Base-by-base conservation (phyloP, 2,797 vertebrate species). In the Halcyon chelicuti region DNA sequence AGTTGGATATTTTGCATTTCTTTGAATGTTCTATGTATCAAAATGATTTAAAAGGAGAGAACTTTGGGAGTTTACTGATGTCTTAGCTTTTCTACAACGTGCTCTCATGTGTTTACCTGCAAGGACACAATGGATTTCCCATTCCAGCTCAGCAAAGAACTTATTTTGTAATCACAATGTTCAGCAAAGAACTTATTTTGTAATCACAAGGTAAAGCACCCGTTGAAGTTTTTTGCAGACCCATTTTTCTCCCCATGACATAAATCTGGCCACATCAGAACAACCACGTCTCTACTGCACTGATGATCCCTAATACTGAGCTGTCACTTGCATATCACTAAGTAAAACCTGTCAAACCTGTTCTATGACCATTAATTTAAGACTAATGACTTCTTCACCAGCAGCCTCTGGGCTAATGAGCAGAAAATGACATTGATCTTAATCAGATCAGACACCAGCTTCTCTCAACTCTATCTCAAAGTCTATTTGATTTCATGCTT, bases 401-500 rank as follows among this genome's bases (percentile, higher is more conserved):
- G 33, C 15, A 65, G 85, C 83, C 44, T 7, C 72, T 78, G 68
- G 90, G 57, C 62, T 81, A 75, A 62, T 4, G 6, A 71, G 72
- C 2, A 7, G 62, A 76, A 93, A 89, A 92, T 62, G 67, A 68
- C 90, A 94, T 92, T 96, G 93, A 91, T 86, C 77, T 87, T 93
- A 94, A 96, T 92, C 74, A 94, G 88, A 94, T 97, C 94, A 95
- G 93, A 96, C 94, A 95, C 49, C 70, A 89, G 65, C n/a, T 86
- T 91, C 92, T 90, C 83, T 80, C 80, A 79, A 72, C 33, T 87
- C 74, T 75, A 18, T 71, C 76, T 82, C 90, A 93, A 88, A 91
- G 63, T 83, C 75, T 88, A 73, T 94, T 61, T 78, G 86, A 94
- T 86, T 91, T 96, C 88, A 92, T 89, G 88, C 62, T 94, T 96